Base-by-base conservation (phyloP, 2,888 invertebrate species). In the Hydriomena furcata region DNA sequence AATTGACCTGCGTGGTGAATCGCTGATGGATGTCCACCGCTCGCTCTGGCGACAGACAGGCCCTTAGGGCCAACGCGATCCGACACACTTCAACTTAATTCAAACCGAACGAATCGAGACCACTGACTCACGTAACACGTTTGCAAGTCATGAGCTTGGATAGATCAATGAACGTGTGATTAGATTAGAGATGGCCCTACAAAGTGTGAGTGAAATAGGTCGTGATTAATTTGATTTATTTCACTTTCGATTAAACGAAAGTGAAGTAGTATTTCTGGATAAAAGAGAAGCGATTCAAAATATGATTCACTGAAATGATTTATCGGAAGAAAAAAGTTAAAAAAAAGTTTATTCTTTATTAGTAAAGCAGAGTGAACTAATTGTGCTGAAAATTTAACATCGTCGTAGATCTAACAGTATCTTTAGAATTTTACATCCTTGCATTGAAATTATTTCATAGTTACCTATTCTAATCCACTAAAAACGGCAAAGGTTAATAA, bases 1-100 rank as follows among this genome's bases (percentile, higher is more conserved):
- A 87, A 88, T 87, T 87, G 87, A 82, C 72, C 75, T 66, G 73
- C 79, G 82, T 79, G 70, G 73, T 67, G 73, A 84, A 89, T 88
- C 71, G 71, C 65, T 84, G 84, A 88, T 82, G 73, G 68, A 88
- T 82, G 82, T 73, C 73, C 73, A 65, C 65, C 68, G 62, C 63
- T 58, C 64, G 67, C 66, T 61, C 55, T 63, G 61, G 48, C 61
- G 65, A 63, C 71, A 61, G 58, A 61, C 62, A 58, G 63, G 68
- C 76, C 74, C 77, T 75, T 61, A 68, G 60, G 68, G 61, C 68
- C 66, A 52, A 57, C 35, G 20, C 47, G 67, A 74, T 84, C 78
- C 73, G 83, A 76, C 72, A 79, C 78, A 74, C 79, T 63, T 74
- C 68, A 66, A 70, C 68, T 70, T 66, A 65, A 72, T 74, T 77